phyloP scores from a whole-genome alignment of 2,113 vertebrate genomes.

The Epinephelus fuscoguttatus region DNA sequence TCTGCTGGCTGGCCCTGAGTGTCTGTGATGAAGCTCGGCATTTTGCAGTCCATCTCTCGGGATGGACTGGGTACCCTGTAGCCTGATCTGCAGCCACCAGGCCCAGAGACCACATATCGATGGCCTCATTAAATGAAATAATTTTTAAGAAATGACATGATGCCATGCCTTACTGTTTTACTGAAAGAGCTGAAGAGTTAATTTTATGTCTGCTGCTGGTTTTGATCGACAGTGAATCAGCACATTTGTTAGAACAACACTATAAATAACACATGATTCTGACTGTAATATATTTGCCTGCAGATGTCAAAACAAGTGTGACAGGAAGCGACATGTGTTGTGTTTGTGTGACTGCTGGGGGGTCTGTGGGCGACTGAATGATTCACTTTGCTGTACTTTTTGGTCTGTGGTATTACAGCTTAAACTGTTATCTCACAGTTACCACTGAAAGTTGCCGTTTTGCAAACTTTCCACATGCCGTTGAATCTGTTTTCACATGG shows the following conservation, averaged over 20 bases:
- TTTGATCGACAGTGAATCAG: too few species aligned
- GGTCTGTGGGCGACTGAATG: slow-evolving; percentile 9
- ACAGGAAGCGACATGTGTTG: slow-evolving; percentile 29
- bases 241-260: neutral
- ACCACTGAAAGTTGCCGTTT: neutral
- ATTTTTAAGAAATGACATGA: neutral
- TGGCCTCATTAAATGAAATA: slow-evolving; percentile 7
- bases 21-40: slow-evolving; percentile 5
- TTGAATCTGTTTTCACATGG: neutral
- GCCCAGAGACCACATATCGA: slow-evolving; percentile 26
- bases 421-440: neutral
- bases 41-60: neutral
- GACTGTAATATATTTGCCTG: neutral
- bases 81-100: slow-evolving; percentile 3
- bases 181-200: neutral
- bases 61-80: neutral
- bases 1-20: slow-evolving; percentile 36
- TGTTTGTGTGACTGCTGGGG: neutral
- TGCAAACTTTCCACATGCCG: neutral
- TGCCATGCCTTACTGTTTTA: neutral
- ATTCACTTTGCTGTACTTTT: neutral
- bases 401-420: neutral
- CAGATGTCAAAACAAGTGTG: slow-evolving; percentile 3
- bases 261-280: neutral
- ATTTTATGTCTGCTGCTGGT: neutral